A percentile compares a stretch with the other conserved stretches of the same genome.
Evolutionary conservation across 2,888 invertebrate species (phyloP).

Genomic region (Ptilodon capucinus): DNA sequence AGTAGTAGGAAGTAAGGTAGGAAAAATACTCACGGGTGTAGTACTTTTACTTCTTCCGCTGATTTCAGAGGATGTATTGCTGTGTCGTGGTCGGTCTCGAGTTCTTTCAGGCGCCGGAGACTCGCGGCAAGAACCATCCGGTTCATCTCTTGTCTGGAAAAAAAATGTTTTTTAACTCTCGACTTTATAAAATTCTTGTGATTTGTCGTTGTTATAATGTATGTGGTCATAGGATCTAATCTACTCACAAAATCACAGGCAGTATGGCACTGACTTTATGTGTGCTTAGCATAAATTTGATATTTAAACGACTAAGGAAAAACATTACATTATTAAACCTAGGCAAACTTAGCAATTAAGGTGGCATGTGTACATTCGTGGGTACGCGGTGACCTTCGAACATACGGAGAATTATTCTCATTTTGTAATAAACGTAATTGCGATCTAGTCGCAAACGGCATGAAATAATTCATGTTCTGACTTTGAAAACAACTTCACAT

Average conservation of each 20-base stretch:
- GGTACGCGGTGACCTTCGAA: conserved; percentile 14
- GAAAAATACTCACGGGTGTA: conserved; percentile 56
- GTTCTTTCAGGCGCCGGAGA: conserved; percentile 66
- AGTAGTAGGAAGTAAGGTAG: no score
- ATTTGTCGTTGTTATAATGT: no score
- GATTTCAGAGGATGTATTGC: conserved; percentile 79
- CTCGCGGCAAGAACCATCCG: conserved; percentile 88
- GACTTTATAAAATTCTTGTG: no score
- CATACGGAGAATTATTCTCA: conserved; percentile 10
- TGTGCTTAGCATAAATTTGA: not conserved
- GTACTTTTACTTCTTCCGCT: conserved; percentile 80
- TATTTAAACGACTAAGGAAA: not conserved
- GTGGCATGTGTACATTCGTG: conserved; percentile 9
- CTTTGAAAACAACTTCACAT: no score
- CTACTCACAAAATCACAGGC: not conserved
- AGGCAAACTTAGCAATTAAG: conserved; percentile 10
- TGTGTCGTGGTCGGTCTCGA: conserved; percentile 60
- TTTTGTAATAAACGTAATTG: conserved; percentile 17
- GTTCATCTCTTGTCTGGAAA: conserved; percentile 84
- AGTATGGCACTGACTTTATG: not conserved
- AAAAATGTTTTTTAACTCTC: not conserved
- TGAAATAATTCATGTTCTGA: not conserved
- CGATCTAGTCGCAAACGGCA: not conserved
- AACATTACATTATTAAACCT: not conserved
- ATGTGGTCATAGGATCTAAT: not conserved